Evolutionary conservation across 2,888 invertebrate genomes (phyloP), one percentile per base, ranked within the genome.

Genomic region (Sussaba pulchella): DNA sequence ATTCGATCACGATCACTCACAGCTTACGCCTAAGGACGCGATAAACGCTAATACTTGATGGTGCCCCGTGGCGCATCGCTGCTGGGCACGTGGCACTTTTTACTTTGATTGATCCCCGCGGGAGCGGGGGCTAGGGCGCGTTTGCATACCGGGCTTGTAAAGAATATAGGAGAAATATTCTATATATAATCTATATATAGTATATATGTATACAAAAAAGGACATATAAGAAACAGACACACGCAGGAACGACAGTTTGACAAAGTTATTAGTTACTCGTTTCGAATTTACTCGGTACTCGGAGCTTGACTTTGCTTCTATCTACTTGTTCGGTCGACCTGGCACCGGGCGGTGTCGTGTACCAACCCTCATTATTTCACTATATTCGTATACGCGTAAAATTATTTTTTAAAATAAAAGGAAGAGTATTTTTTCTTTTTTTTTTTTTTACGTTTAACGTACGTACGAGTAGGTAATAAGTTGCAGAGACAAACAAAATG

Each of bases 181-280:
- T 74, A 57, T 85, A 83, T 84, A 85, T 87, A 85, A 87, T 86
- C 86, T 87, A 87, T 87, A 69, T 75, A 67, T 75, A 74, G 82
- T 73, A 82, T 82, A 81, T 85, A 82, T 81, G 78, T 81, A 85
- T 84, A 75, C 70, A 78, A 63, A 81, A 78, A 61, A 73, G 66
- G 72, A 67, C 67, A 72, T 72, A 43, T 73, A 63, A 52, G 50
- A 73, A 50, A 80, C 82, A 80, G 79, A 83, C 82, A 82, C 83
- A 83, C 83, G 83, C 83, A 84, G 77, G 80, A 80, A 80, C 80
- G 75, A 75, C 71, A 71, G 71, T 71, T 80, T 67, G 61, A 80
- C 71, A 61, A 75, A 64, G 63, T 73, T 80, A 71, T 71, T 73
- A 54, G 31, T 57, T 43, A 21, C 31, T 26, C 66, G 47, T 67